These are phyloP conservation scores for Urechis unicinctus DNA, from an alignment of 2,888 invertebrate species.

Conservation along the genomic window DNA sequence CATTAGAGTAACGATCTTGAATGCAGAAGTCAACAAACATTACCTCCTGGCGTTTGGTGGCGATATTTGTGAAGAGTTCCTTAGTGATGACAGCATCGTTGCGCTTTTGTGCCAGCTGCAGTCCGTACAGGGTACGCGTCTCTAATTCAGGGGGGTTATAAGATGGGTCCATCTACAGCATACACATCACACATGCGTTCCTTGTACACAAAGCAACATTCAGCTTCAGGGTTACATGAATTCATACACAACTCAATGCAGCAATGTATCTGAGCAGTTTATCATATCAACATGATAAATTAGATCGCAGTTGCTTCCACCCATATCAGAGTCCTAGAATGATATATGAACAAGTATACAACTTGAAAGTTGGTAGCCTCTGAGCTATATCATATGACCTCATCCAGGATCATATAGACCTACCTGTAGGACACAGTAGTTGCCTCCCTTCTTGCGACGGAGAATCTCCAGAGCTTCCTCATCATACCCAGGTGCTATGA, in stretches of 20 bases:
- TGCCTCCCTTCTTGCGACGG: constrained; percentile 90
- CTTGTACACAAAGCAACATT: too few species aligned
- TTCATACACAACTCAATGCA: too few species aligned
- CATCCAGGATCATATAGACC: neutral
- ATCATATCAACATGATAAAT: too few species aligned
- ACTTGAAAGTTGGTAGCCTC: too few species aligned
- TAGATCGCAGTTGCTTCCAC: too few species aligned
- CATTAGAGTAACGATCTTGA: neutral
- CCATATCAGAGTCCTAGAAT: too few species aligned
- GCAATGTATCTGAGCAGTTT: too few species aligned
- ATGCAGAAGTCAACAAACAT: constrained; percentile 10
- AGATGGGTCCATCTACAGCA: constrained; percentile 70
- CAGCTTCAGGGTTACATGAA: too few species aligned
- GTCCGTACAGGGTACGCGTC: constrained; percentile 74
- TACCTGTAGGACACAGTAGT: constrained; percentile 78
- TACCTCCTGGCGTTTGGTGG: constrained; percentile 63
- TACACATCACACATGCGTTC: too few species aligned
- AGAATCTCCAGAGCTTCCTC: constrained; percentile 76
- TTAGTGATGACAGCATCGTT: constrained; percentile 80
- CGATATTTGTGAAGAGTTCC: constrained; percentile 73
- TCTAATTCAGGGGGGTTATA: constrained; percentile 79
- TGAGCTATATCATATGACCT: neutral
- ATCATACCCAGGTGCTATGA: constrained; percentile 88
- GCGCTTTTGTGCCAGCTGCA: constrained; percentile 78
- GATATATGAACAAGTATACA: too few species aligned